A percentile compares a stretch with the other conserved stretches of the same genome.
These are phyloP conservation scores for Mimumesa dahlbomi DNA, from an alignment of 2,888 invertebrate species.

Conservation along the genomic window DNA sequence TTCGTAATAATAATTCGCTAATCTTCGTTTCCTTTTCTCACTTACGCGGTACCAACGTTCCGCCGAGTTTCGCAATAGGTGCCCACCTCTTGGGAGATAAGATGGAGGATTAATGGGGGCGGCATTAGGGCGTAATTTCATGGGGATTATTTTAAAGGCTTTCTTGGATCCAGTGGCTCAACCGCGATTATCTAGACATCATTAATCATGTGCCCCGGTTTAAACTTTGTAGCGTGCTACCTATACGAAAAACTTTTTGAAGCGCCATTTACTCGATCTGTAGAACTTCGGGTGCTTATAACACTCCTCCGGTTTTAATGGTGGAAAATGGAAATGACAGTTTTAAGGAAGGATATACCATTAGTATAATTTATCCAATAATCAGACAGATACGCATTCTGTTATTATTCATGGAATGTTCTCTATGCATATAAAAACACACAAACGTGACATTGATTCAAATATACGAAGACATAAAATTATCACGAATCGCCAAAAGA, in stretches of 20 bases:
- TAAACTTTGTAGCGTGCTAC: slow-evolving; percentile 55
- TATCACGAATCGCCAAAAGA: too few species aligned
- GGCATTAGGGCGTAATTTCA: slow-evolving; percentile 71
- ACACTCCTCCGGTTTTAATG: slow-evolving; percentile 5
- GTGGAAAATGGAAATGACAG: background rate
- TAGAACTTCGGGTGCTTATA: slow-evolving; percentile 19
- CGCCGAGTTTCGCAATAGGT: slow-evolving; percentile 33
- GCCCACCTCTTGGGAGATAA: slow-evolving; percentile 54
- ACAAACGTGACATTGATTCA: too few species aligned
- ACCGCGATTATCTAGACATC: slow-evolving; percentile 70
- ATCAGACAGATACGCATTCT: too few species aligned
- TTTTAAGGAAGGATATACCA: too few species aligned
- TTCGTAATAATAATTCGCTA: slow-evolving; percentile 41
- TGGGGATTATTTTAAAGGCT: slow-evolving; percentile 74
- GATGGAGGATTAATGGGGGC: slow-evolving; percentile 66
- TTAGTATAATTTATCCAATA: too few species aligned
- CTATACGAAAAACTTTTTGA: slow-evolving; percentile 59
- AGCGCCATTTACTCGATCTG: slow-evolving; percentile 54
- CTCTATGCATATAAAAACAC: too few species aligned
- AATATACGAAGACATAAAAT: too few species aligned
- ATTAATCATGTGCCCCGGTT: slow-evolving; percentile 70
- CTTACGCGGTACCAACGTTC: slow-evolving; percentile 24
- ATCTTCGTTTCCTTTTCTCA: slow-evolving; percentile 40
- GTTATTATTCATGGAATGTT: too few species aligned
- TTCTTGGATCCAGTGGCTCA: slow-evolving; percentile 69